Evolutionary conservation across 2,113 vertebrate genomes (phyloP).

Genomic region (Nicator chloris): DNA sequence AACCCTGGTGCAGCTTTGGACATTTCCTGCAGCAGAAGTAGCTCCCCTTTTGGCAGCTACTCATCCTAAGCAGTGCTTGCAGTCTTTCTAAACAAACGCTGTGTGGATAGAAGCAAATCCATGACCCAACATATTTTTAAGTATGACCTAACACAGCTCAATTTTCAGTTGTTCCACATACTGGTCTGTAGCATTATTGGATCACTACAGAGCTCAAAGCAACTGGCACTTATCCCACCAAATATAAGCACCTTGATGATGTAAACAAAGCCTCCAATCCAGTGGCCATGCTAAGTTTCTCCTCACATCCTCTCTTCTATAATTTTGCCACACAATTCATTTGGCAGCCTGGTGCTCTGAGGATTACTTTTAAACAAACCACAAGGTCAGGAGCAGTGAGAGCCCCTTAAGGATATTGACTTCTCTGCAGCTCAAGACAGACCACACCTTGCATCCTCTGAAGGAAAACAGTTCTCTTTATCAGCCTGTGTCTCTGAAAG

Average conservation of each 20-base stretch:
- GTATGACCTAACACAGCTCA: neutral
- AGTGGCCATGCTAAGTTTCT: neutral
- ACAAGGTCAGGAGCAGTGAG: neutral
- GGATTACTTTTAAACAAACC: neutral
- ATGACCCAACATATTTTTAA: neutral
- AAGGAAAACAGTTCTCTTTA: neutral
- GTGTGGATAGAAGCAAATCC: neutral
- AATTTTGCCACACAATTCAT: neutral
- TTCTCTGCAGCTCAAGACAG: neutral
- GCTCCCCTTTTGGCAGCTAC: neutral
- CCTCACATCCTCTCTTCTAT: neutral
- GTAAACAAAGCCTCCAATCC: neutral
- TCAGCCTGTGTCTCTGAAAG: neutral
- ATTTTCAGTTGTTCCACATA: neutral
- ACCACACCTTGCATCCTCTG: neutral
- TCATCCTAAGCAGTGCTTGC: neutral
- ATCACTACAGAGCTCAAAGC: neutral
- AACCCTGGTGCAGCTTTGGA: accelerated
- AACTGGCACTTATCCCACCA: neutral
- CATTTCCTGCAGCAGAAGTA: neutral
- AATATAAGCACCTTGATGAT: neutral
- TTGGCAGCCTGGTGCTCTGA: neutral
- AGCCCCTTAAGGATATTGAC: neutral
- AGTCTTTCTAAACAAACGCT: neutral
- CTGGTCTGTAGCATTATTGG: neutral